phyloP scores from a whole-genome alignment of 2,888 invertebrate genomes.

The Metellina segmentata region DNA sequence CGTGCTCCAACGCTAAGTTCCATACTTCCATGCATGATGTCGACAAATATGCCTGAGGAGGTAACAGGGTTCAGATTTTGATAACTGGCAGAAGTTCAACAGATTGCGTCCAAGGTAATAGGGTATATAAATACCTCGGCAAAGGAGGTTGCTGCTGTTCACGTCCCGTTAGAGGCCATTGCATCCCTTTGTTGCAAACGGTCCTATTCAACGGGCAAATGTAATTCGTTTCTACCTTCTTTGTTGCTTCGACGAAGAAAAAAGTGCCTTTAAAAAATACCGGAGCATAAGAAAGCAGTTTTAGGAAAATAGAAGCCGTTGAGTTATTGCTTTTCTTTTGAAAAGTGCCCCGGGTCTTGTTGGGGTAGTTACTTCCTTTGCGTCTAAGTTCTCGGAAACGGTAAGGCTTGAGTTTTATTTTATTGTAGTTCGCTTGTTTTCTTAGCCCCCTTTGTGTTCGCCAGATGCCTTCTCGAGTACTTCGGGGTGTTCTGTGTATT shows the following conservation, averaged over 20 bases:
- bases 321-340: slow-evolving; percentile 36
- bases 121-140: slow-evolving; percentile 62
- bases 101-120: slow-evolving; percentile 63
- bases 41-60: slow-evolving; percentile 42
- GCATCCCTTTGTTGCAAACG: slow-evolving; percentile 44
- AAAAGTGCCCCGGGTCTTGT: slow-evolving; percentile 5
- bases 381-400: slow-evolving; percentile 17
- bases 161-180: slow-evolving; percentile 6
- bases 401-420: not conserved
- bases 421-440: not conserved
- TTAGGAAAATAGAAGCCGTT: not conserved
- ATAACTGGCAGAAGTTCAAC: slow-evolving; percentile 73
- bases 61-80: slow-evolving; percentile 51
- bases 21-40: not conserved
- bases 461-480: slow-evolving; percentile 12
- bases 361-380: slow-evolving; percentile 13
- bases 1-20: slow-evolving; percentile 4
- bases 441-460: slow-evolving; percentile 9
- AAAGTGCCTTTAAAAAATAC: not conserved
- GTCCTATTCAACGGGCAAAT: slow-evolving; percentile 41
- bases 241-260: not conserved
- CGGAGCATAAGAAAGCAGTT: not conserved
- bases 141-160: slow-evolving; percentile 8
- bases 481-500: not conserved
- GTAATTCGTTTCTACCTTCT: slow-evolving; percentile 28